Conservation (phyloP, 2,797 vertebrate species). For the Notoglanidium macrostoma region DNA sequence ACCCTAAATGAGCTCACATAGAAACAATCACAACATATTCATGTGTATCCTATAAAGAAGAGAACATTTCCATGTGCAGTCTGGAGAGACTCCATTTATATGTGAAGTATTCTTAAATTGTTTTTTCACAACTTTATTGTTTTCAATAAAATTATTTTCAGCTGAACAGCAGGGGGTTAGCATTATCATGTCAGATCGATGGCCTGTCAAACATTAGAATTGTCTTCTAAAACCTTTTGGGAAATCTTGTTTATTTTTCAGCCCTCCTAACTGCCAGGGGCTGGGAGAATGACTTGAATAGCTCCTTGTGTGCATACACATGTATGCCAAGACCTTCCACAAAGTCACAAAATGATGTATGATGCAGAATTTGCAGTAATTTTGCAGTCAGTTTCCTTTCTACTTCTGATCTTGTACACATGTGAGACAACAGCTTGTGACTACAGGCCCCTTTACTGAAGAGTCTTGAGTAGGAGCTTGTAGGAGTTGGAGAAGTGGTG, state of each 20-base stretch:
- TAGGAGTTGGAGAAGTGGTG: not conserved
- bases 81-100: not conserved
- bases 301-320: not conserved
- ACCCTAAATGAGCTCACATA: not conserved
- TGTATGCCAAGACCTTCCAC: not conserved
- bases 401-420: not conserved
- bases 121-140: not conserved
- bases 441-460: not conserved
- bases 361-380: too few species aligned
- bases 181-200: not conserved
- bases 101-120: not conserved
- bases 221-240: too few species aligned
- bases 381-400: not conserved
- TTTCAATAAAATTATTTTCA: not conserved
- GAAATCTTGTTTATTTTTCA: not conserved
- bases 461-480: not conserved
- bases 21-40: not conserved
- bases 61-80: conserved; percentile 12
- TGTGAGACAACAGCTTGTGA: not conserved
- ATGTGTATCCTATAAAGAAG: not conserved
- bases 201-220: not conserved
- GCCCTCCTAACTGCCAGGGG: not conserved
- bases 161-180: not conserved
- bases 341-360: not conserved
- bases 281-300: not conserved